A percentile compares a stretch with the other conserved stretches of the same genome.
Evolutionary conservation across 1,140 invertebrate genomes (phyloP).

Genomic region (Halyomorpha halys): DNA sequence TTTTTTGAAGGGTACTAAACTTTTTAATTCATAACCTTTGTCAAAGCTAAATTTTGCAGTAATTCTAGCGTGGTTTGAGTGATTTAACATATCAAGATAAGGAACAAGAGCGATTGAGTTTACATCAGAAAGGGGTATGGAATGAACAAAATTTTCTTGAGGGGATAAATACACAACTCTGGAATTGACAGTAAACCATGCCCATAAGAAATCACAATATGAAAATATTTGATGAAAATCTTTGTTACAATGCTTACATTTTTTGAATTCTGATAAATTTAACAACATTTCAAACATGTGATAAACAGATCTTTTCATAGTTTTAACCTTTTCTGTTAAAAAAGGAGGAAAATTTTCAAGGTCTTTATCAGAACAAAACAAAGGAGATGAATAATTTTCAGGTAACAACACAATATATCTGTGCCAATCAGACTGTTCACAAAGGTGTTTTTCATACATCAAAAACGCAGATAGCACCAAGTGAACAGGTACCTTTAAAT

Average conservation of each 20-base stretch:
- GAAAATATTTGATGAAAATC: conserved; percentile 28
- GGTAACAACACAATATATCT: conserved; percentile 41
- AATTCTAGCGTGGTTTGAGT: conserved; percentile 36
- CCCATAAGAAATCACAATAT: conserved; percentile 34
- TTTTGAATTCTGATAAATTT: conserved; percentile 9
- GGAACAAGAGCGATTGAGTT: conserved; percentile 47
- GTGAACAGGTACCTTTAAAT: conserved; percentile 27
- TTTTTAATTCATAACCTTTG: conserved; percentile 31
- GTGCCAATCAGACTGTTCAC: conserved; percentile 31
- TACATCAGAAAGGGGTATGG: conserved; percentile 30
- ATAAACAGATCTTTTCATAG: conserved; percentile 28
- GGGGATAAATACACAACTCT: conserved; percentile 40
- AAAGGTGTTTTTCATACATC: conserved; percentile 33
- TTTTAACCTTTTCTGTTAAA: conserved; percentile 28
- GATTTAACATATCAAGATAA: conserved; percentile 52
- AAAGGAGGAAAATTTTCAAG: conserved; percentile 27
- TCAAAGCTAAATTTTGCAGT: conserved; percentile 27
- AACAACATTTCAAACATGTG: conserved; percentile 25
- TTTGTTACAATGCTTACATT: conserved; percentile 31
- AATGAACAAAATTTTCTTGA: conserved; percentile 26
- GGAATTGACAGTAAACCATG: conserved; percentile 51
- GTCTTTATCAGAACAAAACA: conserved; percentile 30
- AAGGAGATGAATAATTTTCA: conserved; percentile 34
- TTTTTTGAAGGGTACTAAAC: conserved; percentile 30
- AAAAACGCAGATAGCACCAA: conserved; percentile 39